Percentiles rank a stretch among this genome's conserved stretches.
Conservation (phyloP, 1,140 invertebrate genomes). For the Megathymus violae region DNA sequence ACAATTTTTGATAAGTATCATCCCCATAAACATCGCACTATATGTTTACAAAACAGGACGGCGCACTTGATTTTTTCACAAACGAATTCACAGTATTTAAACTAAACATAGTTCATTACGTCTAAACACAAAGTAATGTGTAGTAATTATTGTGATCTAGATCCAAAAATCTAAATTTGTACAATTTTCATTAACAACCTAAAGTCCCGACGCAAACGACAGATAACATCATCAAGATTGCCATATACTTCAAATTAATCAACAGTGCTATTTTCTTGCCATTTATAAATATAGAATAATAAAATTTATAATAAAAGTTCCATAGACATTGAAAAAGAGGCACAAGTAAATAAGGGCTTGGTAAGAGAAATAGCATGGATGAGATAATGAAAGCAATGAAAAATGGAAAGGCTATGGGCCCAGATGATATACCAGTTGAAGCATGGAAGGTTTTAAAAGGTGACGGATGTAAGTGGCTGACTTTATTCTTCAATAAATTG, state of each 20-base stretch:
- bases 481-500: no score
- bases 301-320: no score
- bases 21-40: constrained; percentile 52
- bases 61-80: constrained; percentile 3
- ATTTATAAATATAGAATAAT: no score
- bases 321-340: no score
- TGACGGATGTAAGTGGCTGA: no score
- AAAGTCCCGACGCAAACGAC: constrained; percentile 51
- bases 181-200: constrained; percentile 37
- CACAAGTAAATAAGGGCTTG: no score
- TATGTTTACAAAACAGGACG: constrained; percentile 19
- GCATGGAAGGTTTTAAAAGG: no score
- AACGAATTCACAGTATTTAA: constrained; percentile 11
- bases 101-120: constrained; percentile 44
- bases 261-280: no score
- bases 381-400: no score
- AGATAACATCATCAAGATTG: constrained; percentile 4
- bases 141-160: constrained; percentile 13
- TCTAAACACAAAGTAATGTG: constrained; percentile 25
- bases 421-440: no score
- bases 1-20: constrained; percentile 75
- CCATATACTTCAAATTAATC: background rate
- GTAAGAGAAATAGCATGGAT: no score
- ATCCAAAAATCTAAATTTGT: constrained; percentile 31
- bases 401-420: no score